Base-by-base conservation (phyloP, 2,113 vertebrate genomes). In the Heloderma charlesbogerti region DNA sequence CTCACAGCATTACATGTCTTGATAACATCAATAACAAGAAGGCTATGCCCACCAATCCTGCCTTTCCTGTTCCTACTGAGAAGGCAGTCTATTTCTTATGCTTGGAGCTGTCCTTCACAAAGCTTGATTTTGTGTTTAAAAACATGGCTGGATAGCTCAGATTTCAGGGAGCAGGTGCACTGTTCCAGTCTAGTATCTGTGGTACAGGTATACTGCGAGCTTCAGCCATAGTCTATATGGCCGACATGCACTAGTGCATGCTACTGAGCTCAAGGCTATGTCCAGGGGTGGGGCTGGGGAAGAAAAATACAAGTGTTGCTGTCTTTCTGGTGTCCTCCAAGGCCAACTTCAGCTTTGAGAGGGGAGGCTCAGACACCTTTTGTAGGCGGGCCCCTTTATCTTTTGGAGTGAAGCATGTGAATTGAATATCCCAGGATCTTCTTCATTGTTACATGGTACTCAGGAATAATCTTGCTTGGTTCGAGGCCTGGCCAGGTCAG, bases 1-100 rank as follows among this genome's bases (percentile, higher is more conserved):
- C 25, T 54, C 9, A 67, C 51, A 91, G 92, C 92, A 94, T 94
- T 94, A 95, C 89, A 93, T 93, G 69, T 54, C 31, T 57, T n/a
- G 57, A 43, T 51, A 89, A 89, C 91, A 92, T 2, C 31, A 94
- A 48, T 3, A 4, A 87, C 74, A 90, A 37, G 66, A 78, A 79
- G 88, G 90, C 90, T 84, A 25, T 27, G 90, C 72, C 91, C 92
- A 31, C 87, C 92, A 83, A 72, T 91, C 40, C 34, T 34, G 40
- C 81, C 75, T 91, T 40, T 37, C 91, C 72, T 93, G 86, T 90
- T 45, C 54, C 3, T 84, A 2, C 71, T 66, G 34, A 77, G 12
- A 60, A n/a, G 51, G 9, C 2, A 43, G 5, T 6, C n/a, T 75
- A 22, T 66, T 29, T 75, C 45, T n/a, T 8, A 66, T 63, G 10